Evolutionary conservation across 1,140 invertebrate species (phyloP), one percentile per base, ranked within the genome.

Genomic region (Phymastichus coffea): DNA sequence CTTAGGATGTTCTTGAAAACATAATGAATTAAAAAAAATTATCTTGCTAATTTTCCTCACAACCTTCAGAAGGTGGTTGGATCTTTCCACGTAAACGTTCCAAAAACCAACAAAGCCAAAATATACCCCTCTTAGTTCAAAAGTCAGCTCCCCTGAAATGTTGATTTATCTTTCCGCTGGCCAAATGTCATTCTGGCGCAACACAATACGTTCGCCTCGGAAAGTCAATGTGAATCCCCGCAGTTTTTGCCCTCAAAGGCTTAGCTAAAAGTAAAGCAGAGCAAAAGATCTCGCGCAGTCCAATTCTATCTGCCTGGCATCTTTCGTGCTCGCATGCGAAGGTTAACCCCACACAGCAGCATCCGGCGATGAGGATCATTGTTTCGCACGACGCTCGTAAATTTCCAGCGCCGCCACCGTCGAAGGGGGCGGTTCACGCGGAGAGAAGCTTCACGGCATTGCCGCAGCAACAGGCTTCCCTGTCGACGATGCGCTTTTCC

Each of bases 291-390:
- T n/a, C n/a, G n/a, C n/a, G n/a, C n/a, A n/a, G n/a, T n/a, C n/a
- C n/a, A n/a, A n/a, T n/a, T n/a, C n/a, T n/a, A n/a, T n/a, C n/a
- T n/a, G n/a, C n/a, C n/a, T n/a, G n/a, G n/a, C n/a, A n/a, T n/a
- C n/a, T n/a, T n/a, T n/a, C n/a, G n/a, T n/a, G n/a, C n/a, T n/a
- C n/a, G n/a, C n/a, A n/a, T n/a, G n/a, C n/a, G n/a, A n/a, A n/a
- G n/a, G n/a, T n/a, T n/a, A n/a, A n/a, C n/a, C n/a, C n/a, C 30
- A 41, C 17, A 25, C 40, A 35, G 23, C 28, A 25, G 25, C n/a
- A n/a, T n/a, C n/a, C 49, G 49, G 53, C 57, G 38, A 59, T 28
- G 23, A 28, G 40, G 57, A 59, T 59, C 47, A 59, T 58, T 58
- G 57, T 58, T 44, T 49, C 56, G 38, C 38, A 12, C 14, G 7